Conservation (phyloP, 1,140 invertebrate species). For the Trichogramma pretiosum region DNA sequence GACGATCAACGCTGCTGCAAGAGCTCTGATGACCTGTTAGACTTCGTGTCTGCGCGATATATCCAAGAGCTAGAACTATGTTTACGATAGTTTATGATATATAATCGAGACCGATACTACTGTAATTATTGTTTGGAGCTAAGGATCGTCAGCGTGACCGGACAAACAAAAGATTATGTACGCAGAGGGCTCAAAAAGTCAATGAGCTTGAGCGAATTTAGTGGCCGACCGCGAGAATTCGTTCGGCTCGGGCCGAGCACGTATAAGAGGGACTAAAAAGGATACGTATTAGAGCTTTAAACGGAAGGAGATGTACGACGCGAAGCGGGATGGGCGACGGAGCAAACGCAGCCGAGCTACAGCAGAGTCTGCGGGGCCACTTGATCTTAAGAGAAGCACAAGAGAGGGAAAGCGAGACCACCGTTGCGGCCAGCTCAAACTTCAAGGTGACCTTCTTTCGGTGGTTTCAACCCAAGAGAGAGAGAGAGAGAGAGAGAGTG, state of each 20-base stretch:
- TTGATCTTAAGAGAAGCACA: conserved; percentile 33
- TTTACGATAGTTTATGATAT: too few species aligned
- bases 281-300: background rate
- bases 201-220: conserved; percentile 13
- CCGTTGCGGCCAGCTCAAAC: conserved; percentile 26
- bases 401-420: conserved; percentile 18
- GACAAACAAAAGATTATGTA: too few species aligned
- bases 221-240: conserved; percentile 32
- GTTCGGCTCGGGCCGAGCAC: conserved; percentile 3
- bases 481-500: background rate
- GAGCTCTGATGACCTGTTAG: too few species aligned
- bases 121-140: too few species aligned
- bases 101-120: too few species aligned
- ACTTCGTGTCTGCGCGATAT: too few species aligned
- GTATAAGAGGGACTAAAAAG: conserved; percentile 18
- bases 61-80: too few species aligned
- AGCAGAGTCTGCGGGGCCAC: too few species aligned
- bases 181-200: conserved; percentile 12
- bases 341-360: too few species aligned
- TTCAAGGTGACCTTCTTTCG: conserved; percentile 19
- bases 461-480: conserved; percentile 29
- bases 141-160: too few species aligned
- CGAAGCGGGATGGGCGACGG: background rate
- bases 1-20: too few species aligned
- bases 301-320: conserved; percentile 3